A percentile compares a stretch with the other conserved stretches of the same genome.
Conservation (phyloP, 2,888 invertebrate genomes). For the Machimus rusticus region DNA sequence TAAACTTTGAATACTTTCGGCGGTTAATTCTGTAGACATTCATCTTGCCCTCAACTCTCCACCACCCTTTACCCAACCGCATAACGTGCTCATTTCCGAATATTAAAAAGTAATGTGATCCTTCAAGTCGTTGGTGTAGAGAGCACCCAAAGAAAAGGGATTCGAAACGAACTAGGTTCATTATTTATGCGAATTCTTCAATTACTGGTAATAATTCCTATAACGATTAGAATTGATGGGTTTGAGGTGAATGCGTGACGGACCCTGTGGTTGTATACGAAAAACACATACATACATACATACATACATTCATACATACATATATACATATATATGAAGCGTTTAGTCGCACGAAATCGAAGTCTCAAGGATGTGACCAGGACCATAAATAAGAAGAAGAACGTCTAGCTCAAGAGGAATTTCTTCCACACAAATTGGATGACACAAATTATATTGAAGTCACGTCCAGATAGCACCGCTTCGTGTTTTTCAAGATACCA, state of each 20-base stretch:
- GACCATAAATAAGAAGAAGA: constrained; percentile 2
- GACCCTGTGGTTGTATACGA: background rate
- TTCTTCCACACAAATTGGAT: constrained; percentile 31
- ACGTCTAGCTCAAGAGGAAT: background rate
- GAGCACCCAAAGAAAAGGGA: too few relatives aligned
- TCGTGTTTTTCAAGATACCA: background rate
- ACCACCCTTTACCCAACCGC: background rate
- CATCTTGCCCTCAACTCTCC: background rate
- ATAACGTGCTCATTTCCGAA: background rate
- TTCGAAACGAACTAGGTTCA: background rate
- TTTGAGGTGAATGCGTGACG: background rate
- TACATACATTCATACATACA: background rate
- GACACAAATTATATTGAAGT: constrained; percentile 36
- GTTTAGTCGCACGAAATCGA: background rate
- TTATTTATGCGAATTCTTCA: constrained; percentile 19
- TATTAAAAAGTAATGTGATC: constrained; percentile 18
- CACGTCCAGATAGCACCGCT: constrained; percentile 24
- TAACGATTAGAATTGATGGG: background rate
- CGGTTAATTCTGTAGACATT: background rate
- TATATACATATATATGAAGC: background rate
- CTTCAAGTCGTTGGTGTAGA: background rate
- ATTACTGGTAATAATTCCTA: constrained; percentile 27
- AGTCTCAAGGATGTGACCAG: background rate
- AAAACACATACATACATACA: background rate
- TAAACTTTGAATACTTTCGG: background rate